Base-by-base conservation (phyloP, 2,888 invertebrate species). In the Meteorus colon region DNA sequence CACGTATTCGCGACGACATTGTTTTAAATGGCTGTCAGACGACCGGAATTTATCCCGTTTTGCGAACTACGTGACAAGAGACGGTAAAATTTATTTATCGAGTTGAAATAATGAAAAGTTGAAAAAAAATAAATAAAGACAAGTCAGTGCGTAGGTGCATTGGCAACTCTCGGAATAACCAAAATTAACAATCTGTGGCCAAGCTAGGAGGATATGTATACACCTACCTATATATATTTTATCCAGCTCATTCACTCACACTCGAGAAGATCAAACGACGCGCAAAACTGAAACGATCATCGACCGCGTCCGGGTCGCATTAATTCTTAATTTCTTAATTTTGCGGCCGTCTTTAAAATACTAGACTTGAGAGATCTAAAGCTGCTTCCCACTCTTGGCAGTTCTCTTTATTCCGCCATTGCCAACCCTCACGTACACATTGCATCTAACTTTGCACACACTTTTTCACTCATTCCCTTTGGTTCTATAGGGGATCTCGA, bases 11-110 rank as follows among this genome's bases (percentile, higher is more conserved):
- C 86, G 84, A 87, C 86, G 87, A 88, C 88, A 89, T 89, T 89
- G 88, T 89, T 89, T 89, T 88, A 89, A 89, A 89, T 88, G 87
- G 89, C 87, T 88, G 88, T 88, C 88, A 87, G 87, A 85, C 85
- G 83, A 84, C 84, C 84, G 86, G 85, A 89, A 88, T 89, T 88
- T 87, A 89, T 89, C 87, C 87, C 86, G 86, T 89, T 88, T 88
- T 87, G 85, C 87, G 83, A 86, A 75, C 55, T 55, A 80, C 86
- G 86, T 88, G 88, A 88, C 88, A 87, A 86, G 87, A 85, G 84
- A 85, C 83, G 55, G 86, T 86, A 85, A 86, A 88, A 89, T 89
- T 88, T 87, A 89, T 89, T 88, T 88, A 87, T 88, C 70, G 27
- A 70, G 63, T 10, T 51, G n/a, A 62, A 62, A 29, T 62, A 31